Evolutionary conservation across 2,888 invertebrate genomes (phyloP), one percentile per base, ranked within the genome.

Genomic region (Chloroclysta siterata): DNA sequence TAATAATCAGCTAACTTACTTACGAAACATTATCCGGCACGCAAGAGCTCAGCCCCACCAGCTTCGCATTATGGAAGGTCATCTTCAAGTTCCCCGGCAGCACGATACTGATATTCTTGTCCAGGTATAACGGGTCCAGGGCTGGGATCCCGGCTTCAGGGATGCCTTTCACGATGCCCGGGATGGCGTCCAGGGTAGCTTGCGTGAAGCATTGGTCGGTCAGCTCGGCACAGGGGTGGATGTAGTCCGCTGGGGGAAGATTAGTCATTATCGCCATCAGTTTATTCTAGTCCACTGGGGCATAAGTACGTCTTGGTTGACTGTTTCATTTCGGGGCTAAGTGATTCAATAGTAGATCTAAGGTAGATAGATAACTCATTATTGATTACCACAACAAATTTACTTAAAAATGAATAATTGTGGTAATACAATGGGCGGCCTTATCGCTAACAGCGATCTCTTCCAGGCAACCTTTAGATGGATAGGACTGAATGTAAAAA

Each of bases 121-220:
- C 91, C 71, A 93, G 77, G 66, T 79, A 69, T 0, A 92, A 67
- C 0, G 92, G 92, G 56, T 93, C 92, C 15, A 93, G 73, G 0
- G 89, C 64, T 0, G 92, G 92, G 39, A 93, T 89, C 6, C 80
- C 83, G 0, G 90, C 91, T 29, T 90, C 92, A 0, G 90, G 90
- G 72, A 91, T 89, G 0, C 92, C 92, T 63, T 84, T 83, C 11
- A 92, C 91, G 5, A 92, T 85, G 0, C 92, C 91, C 0, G 92
- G 92, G 50, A 93, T 80, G 0, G 92, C 92, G 48, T 88, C 90
- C 52, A 88, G 53, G 0, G 90, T 90, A 1, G 92, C 90, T 66
- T 92, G 84, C 6, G 92, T 93, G 77, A 92, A 90, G 68, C 92
- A 93, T 75, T 90, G 90, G 71, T 91, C 90, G 5, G 84, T 88